Base-by-base conservation (phyloP, 2,888 invertebrate species). In the Limnephilus rhombicus region DNA sequence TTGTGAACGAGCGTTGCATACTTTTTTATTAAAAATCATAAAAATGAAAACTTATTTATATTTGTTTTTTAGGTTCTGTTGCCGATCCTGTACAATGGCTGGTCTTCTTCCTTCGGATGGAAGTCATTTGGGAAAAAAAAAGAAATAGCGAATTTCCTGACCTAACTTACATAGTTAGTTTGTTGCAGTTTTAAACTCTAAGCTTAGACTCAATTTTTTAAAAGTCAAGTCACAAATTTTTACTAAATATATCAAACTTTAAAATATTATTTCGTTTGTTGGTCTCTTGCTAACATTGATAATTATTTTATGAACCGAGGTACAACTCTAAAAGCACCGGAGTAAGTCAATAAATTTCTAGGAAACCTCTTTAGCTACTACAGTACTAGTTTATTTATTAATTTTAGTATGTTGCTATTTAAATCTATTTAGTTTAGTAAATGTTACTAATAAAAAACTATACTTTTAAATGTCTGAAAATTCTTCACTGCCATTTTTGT, bases 31-130 rank as follows among this genome's bases (percentile, higher is more conserved):
- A 45, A 13, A 13, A 45, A 45, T 9, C 41, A 41, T 18, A 53
- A 15, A 53, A 4, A 18, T 4, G 15, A 24, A 68, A 68, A 7
- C 18, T 24, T 5, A 68, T 68, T n/a, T 68, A 24, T 68, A n/a
- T 68, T 68, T 68, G 24, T 24, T 80, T 87, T 91, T 80, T 29
- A 97, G 97, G 93, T 99, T 99, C 97, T 99, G 99, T 95, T 99
- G 99, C 96, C 97, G 98, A 95, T 98, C 99, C 2, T 99, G 99
- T 95, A 98, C 98, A 93, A 96, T 98, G 95, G 98, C 98, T 0
- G 98, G 98, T 1, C 98, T 98, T 94, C 95, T 98, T 92, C 96
- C 96, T 31, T 94, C 95, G 5, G 94, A 95, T 93, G 96, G 96
- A 83, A 95, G 96, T 7, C 96, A 96, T 94, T 94, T 96, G 49